Percentiles rank a stretch among this genome's conserved stretches.
phyloP scores from a whole-genome alignment of 2,113 vertebrate species.

The Phalacrocorax aristotelis region DNA sequence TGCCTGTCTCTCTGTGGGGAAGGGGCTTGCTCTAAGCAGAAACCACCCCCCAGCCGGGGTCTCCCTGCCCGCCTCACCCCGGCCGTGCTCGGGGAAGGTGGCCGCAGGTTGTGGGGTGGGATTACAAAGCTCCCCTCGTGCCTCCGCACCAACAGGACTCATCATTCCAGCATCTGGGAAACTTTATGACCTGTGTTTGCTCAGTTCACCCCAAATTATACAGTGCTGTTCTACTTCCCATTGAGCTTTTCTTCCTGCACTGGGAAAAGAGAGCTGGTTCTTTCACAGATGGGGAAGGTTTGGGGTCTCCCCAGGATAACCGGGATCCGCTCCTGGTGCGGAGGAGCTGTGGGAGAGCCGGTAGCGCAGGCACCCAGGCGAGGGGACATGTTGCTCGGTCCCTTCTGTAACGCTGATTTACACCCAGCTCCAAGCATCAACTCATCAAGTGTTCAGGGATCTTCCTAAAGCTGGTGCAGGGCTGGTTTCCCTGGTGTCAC shows the following conservation, averaged over 20 bases:
- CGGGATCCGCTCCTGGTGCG: neutral
- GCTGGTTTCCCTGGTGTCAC: fast-evolving
- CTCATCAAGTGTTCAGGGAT: fast-evolving
- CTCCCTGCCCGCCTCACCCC: fast-evolving
- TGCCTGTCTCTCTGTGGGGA: neutral
- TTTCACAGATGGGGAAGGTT: neutral
- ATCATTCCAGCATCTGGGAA: fast-evolving
- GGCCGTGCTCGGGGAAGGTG: fast-evolving
- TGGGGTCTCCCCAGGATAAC: neutral
- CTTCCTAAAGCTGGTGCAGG: neutral
- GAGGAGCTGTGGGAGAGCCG: neutral
- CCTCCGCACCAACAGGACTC: neutral
- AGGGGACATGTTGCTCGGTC: fast-evolving
- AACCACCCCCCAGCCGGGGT: neutral
- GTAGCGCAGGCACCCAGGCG: fast-evolving
- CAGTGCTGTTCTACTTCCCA: neutral
- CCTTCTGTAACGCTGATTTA: neutral
- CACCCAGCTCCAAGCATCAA: neutral
- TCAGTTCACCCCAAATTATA: neutral
- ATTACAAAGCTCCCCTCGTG: fast-evolving
- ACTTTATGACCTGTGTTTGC: too few species aligned
- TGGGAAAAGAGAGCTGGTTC: neutral
- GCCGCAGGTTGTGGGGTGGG: neutral
- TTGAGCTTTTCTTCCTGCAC: neutral
- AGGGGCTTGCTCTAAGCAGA: neutral